Evolutionary conservation across 1,140 invertebrate species (phyloP), one percentile per base, ranked within the genome.

Genomic region (Temnothorax longispinosus): DNA sequence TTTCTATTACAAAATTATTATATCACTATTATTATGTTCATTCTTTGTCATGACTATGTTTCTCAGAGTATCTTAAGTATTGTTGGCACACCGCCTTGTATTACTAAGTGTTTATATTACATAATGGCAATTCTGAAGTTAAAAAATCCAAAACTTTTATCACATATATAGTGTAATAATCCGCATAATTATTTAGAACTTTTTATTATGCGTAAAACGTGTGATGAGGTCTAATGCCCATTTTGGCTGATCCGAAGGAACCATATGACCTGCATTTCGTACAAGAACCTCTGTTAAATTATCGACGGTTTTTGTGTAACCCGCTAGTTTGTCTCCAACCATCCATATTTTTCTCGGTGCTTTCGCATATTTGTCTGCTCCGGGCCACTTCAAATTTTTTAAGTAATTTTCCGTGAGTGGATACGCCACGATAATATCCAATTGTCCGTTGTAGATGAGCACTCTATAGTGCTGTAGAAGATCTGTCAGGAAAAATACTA

Each of bases 371-470:
- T 96, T 95, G 1, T 96, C 95, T 0, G 96, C 94, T 1, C 96
- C 96, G 38, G 95, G 94, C 96, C 98, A 98, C 56, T 97, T 95
- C 0, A 98, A 93, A 11, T 96, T 94, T 50, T 95, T 95, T 8
- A 98, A 93, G 92, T 97, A 98, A 88, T 97, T 97, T 65, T 97
- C 96, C 0, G 98, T 98, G 47, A 97, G 91, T 0, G 98, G 97
- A 94, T 98, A 98, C 1, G 98, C 97, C 2, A 98, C 97, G 90
- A 98, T 98, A 21, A 99, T 97, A 92, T 99, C 98, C 54, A 98
- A 92, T 92, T 98, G 98, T 0, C 98, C 98, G 92, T 97, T 98
- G 93, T 98, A 99, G 71, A 98, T 96, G 6, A 98, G 95, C 5
- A 97, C 96, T 93, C 96, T 96, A 90, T 98, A 98, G 84, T 96